phyloP scores from a whole-genome alignment of 2,113 vertebrate species.

The Brachyhypopomus occidentalis region DNA sequence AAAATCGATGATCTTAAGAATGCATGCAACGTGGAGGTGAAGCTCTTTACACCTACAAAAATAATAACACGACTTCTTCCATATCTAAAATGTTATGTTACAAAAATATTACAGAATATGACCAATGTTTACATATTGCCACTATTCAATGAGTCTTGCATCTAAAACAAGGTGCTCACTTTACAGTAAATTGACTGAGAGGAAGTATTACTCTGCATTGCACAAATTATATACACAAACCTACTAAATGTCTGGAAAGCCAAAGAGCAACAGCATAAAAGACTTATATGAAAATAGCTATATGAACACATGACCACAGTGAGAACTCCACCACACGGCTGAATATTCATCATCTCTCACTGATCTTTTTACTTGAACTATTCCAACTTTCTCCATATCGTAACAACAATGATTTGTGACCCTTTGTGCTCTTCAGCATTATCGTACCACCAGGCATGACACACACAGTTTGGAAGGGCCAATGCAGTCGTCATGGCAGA shows the following conservation, averaged over 20 bases:
- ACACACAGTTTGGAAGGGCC: conserved; percentile 97
- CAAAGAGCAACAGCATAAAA: conserved; percentile 63
- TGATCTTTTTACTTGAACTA: neutral
- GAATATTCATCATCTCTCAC: conserved; percentile 7
- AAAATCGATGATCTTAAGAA: conserved; percentile 24
- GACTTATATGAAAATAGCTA: conserved; percentile 29
- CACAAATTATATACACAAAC: conserved; percentile 54
- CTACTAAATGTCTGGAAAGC: conserved; percentile 50
- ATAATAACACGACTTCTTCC: conserved; percentile 62
- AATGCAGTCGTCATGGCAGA: conserved; percentile 98
- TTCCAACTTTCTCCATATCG: neutral
- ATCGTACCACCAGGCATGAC: conserved; percentile 95
- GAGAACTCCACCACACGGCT: neutral
- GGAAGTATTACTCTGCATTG: conserved; percentile 60
- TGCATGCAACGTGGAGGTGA: conserved; percentile 8
- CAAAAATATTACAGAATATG: conserved; percentile 76
- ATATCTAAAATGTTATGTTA: conserved; percentile 61
- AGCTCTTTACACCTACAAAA: conserved; percentile 68
- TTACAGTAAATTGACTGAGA: conserved; percentile 63
- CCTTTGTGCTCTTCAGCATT: conserved; percentile 46
- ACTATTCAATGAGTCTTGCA: conserved; percentile 77
- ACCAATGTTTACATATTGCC: conserved; percentile 91
- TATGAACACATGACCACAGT: conserved; percentile 22
- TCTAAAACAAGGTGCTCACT: conserved; percentile 81
- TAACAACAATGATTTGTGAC: neutral